Evolutionary conservation across 2,113 vertebrate genomes (phyloP), one percentile per base, ranked within the genome.

Genomic region (Myotis yumanensis): DNA sequence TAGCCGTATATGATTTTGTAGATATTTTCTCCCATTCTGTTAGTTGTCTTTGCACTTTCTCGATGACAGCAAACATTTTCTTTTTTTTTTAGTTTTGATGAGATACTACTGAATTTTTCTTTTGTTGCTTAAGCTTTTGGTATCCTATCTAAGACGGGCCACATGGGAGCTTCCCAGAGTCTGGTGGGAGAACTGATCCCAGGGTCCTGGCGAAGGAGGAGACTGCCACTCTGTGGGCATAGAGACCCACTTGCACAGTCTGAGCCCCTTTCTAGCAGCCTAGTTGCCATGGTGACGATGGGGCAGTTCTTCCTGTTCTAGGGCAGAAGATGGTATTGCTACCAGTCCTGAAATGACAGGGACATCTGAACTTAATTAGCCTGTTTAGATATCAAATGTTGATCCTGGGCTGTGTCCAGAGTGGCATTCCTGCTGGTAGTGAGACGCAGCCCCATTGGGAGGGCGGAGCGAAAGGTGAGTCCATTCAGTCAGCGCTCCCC

Each of bases 351-450:
- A 25, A 22, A n/a, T 14, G 59, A 59, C 48, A 35, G 57, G 68
- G 69, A 15, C n/a, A 40, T 14, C 11, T 17, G 86, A 23, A 83
- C 73, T 84, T 23, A 76, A 72, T 54, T 14, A 68, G 73, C 52
- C 89, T 62, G 43, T 73, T 40, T 77, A 64, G 62, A 43, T 93
- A 75, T 79, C 84, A 20, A 37, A 57, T 79, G 73, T 69, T 37
- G 83, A 73, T 25, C 30, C 62, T 23, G 73, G 79, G 54, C 84
- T 0, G 20, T 4, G 5, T 77, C 92, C 40, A 52, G 17, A 43
- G n/a, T 8, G 62, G 40, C 32, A n/a, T 7, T 51, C 23, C 43
- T 14, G 20, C 11, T 20, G 40, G 16, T 0, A 23, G 20, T 2
- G 73, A 17, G 62, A 43, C 3, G 52, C 18, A 16, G 73, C 52